A percentile compares a stretch with the other conserved stretches of the same genome.
Evolutionary conservation across 2,888 invertebrate genomes (phyloP).

Genomic region (Vannuccia rotundouncinata): DNA sequence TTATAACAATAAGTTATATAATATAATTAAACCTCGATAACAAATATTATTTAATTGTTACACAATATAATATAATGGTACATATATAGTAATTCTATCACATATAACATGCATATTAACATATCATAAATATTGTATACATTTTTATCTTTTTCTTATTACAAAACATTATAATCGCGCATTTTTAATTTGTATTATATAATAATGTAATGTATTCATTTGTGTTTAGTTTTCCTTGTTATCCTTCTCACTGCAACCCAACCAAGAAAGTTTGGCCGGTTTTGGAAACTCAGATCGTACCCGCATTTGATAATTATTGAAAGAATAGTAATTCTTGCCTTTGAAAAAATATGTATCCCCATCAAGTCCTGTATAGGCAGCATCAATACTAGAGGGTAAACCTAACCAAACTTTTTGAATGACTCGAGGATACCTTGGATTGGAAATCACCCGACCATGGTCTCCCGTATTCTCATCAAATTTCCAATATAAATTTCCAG

Average conservation of each 20-base stretch:
- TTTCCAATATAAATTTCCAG: slow-evolving; percentile 30
- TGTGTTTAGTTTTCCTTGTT: too few relatives aligned
- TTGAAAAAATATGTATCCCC: slow-evolving; percentile 92
- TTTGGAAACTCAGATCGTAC: slow-evolving; percentile 68
- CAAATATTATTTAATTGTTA: too few relatives aligned
- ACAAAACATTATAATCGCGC: too few relatives aligned
- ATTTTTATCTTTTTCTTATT: too few relatives aligned
- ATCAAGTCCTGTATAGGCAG: slow-evolving; percentile 81
- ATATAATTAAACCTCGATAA: too few relatives aligned
- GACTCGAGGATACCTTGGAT: slow-evolving; percentile 79
- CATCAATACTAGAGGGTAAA: slow-evolving; percentile 76
- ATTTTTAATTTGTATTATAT: too few relatives aligned
- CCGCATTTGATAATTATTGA: slow-evolving; percentile 69
- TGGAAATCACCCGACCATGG: slow-evolving; percentile 59
- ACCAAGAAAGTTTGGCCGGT: slow-evolving; percentile 74
- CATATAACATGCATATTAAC: too few relatives aligned
- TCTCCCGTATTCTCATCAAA: not conserved
- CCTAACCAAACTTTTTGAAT: slow-evolving; percentile 78
- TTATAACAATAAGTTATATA: too few relatives aligned
- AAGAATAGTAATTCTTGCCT: slow-evolving; percentile 73
- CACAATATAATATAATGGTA: too few relatives aligned
- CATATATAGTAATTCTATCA: too few relatives aligned
- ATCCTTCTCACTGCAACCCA: slow-evolving; percentile 74
- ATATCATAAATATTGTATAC: too few relatives aligned
- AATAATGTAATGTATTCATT: too few relatives aligned